Conservation (phyloP, 2,797 vertebrate genomes). For the Amniataba percoides region DNA sequence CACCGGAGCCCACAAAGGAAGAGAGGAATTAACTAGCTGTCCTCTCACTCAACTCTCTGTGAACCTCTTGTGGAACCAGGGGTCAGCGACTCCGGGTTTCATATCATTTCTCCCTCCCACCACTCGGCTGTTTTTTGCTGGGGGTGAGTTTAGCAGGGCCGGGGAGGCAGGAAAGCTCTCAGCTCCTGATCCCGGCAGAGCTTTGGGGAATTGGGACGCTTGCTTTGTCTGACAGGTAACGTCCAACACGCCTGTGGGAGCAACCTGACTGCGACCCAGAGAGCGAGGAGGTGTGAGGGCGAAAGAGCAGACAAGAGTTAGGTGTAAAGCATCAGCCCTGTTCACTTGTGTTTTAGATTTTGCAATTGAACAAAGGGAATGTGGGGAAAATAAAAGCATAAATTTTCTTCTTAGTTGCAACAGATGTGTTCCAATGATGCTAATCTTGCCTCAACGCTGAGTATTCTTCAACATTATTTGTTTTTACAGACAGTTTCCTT, state of each 20-base stretch:
- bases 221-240: slow-evolving; percentile 62
- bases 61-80: slow-evolving; percentile 71
- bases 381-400: slow-evolving; percentile 7
- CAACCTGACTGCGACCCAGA: slow-evolving; percentile 56
- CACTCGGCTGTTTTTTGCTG: slow-evolving; percentile 61
- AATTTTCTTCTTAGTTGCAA: slow-evolving; percentile 1
- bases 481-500: slow-evolving; percentile 31
- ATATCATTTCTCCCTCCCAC: slow-evolving; percentile 64
- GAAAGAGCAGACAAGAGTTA: slow-evolving; percentile 53
- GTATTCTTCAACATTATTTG: neutral
- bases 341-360: slow-evolving; percentile 12
- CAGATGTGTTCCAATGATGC: slow-evolving; percentile 16
- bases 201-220: slow-evolving; percentile 33
- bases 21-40: slow-evolving; percentile 56
- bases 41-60: slow-evolving; percentile 76
- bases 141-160: slow-evolving; percentile 48
- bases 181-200: slow-evolving; percentile 51
- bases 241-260: slow-evolving; percentile 53
- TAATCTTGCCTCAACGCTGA: neutral
- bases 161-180: slow-evolving; percentile 51
- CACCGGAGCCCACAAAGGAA: slow-evolving; percentile 59
- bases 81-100: slow-evolving; percentile 75
- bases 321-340: slow-evolving; percentile 18
- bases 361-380: slow-evolving; percentile 1
- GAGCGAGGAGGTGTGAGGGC: slow-evolving; percentile 57